Base-by-base conservation (phyloP, 1,140 invertebrate genomes). In the Cydia amplana region DNA sequence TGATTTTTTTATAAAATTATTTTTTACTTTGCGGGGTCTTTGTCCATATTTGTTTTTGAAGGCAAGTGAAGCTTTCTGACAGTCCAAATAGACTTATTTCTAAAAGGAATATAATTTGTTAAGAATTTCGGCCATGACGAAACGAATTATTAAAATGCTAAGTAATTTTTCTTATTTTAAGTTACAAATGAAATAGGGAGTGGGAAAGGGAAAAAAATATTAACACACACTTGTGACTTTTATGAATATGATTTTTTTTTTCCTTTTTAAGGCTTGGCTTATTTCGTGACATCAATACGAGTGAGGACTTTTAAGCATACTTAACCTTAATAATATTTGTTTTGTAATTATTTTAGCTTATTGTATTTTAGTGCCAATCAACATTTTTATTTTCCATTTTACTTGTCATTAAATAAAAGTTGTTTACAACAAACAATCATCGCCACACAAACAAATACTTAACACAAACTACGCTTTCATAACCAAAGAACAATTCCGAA, bases 391-490 rank as follows among this genome's bases (percentile, higher is more conserved):
- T 4, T 46, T 46, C 1, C 12, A 46, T 40, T 49, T 49, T 16
- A 49, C 4, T 49, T 49, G 46, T 4, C 14, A 16, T 49, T n/a
- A n/a, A 51, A n/a, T 18, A n/a, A 18, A 18, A 51, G 49, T 12
- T 16, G 43, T 46, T 46, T 46, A 46, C n/a, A 51, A 18, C 6
- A 60, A 60, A 60, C 18, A 20, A 12, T 60, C 55, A 10, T 5
- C 55, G 1, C n/a, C 20, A 23, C 16, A 60, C 55, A 60, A 60
- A n/a, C 49, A 51, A 18, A 6, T 16, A n/a, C 16, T 20, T 20
- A 77, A 82, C 73, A 78, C 72, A 82, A 86, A 83, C 79, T 81
- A 80, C 77, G 77, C 82, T 72, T 77, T 82, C 82, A 86, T 86
- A 86, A 85, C 82, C 79, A 83, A 82, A 85, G 80, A 23, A 23